Evolutionary conservation across 1,140 invertebrate genomes (phyloP).

Genomic region (Bradysia coprophila): DNA sequence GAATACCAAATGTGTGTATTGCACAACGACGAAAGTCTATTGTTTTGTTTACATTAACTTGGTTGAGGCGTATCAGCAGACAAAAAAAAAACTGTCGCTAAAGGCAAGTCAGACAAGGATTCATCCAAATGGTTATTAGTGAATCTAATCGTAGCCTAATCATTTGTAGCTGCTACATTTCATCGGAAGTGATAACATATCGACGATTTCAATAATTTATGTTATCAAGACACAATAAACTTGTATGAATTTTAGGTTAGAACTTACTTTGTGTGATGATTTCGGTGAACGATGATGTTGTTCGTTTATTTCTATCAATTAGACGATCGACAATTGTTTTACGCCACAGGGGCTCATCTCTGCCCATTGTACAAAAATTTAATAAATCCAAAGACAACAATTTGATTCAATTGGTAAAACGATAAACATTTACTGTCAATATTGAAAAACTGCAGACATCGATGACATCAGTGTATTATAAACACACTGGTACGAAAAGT

Average conservation of each 20-base stretch:
- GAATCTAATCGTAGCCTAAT: no score
- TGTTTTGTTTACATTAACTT: neutral
- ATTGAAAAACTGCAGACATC: no score
- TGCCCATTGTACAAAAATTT: conserved; percentile 5
- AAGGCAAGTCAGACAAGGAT: neutral
- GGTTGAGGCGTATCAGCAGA: neutral
- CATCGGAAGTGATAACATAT: neutral
- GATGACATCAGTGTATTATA: no score
- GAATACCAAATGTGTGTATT: no score
- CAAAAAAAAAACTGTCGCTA: neutral
- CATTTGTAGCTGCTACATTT: no score
- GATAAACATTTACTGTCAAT: no score
- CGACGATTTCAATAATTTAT: neutral
- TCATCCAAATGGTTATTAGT: neutral
- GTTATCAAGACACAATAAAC: neutral
- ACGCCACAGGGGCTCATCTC: conserved; percentile 27
- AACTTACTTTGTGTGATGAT: conserved; percentile 36
- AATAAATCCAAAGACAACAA: no score
- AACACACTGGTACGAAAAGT: no score
- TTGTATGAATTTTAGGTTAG: neutral
- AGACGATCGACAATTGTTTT: conserved; percentile 33
- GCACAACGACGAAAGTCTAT: neutral
- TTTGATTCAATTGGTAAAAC: no score
- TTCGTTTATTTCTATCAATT: conserved; percentile 32
- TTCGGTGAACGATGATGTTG: conserved; percentile 37